These are phyloP conservation scores for Aporophyla lueneburgensis DNA, from an alignment of 2,888 invertebrate species.

Conservation along the genomic window DNA sequence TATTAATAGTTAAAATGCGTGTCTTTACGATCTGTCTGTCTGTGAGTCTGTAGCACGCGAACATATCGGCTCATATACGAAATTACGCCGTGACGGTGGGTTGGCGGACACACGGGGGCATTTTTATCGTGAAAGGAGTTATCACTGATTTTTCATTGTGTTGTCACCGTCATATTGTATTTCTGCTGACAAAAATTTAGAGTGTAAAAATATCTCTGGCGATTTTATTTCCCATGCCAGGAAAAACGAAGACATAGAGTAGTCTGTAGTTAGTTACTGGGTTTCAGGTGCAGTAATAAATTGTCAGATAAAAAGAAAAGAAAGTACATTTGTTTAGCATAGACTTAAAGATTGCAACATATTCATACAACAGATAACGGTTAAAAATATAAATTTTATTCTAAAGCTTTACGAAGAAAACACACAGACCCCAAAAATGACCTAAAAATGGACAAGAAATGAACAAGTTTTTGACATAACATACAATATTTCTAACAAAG, in stretches of 20 bases:
- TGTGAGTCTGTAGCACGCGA: slow-evolving; percentile 83
- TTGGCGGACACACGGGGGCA: slow-evolving; percentile 67
- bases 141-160: not conserved
- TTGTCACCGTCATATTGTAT: not conserved
- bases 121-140: slow-evolving; percentile 36
- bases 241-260: not conserved
- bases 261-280: not conserved
- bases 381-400: too few species aligned
- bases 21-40: slow-evolving; percentile 83
- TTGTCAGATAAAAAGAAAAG: too few species aligned
- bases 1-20: slow-evolving; percentile 87
- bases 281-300: not conserved
- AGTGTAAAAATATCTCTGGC: not conserved
- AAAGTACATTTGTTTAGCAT: not conserved
- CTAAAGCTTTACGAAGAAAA: not conserved
- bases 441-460: not conserved
- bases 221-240: not conserved
- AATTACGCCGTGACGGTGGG: slow-evolving; percentile 80
- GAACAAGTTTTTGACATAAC: not conserved
- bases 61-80: slow-evolving; percentile 76
- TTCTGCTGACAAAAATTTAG: not conserved
- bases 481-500: not conserved
- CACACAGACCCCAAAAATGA: not conserved
- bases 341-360: too few species aligned
- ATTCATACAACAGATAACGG: not conserved